These are phyloP conservation scores for Agrypnus murinus DNA, from an alignment of 2,888 invertebrate species.

Conservation along the genomic window DNA sequence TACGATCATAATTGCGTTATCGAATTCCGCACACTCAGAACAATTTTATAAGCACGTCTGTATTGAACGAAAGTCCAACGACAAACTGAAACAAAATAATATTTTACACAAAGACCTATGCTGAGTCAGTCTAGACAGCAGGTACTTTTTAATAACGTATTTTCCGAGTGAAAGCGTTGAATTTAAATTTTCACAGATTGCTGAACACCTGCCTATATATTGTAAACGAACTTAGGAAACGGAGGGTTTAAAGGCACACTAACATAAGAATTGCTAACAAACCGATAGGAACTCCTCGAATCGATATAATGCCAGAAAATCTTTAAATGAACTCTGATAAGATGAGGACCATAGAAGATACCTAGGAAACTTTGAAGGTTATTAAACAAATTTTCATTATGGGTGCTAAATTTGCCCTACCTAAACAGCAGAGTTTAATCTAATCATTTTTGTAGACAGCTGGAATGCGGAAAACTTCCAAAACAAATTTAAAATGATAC, in stretches of 20 bases:
- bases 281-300: not conserved
- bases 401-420: not conserved
- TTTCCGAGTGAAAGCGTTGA: slow-evolving; percentile 1
- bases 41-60: too few species aligned
- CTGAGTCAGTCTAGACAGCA: not conserved
- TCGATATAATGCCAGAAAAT: slow-evolving; percentile 4
- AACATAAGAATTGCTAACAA: not conserved
- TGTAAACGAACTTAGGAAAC: not conserved
- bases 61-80: too few species aligned
- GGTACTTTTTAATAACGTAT: not conserved
- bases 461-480: too few species aligned
- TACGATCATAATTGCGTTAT: too few species aligned
- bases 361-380: not conserved
- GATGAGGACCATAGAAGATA: not conserved
- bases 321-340: slow-evolving; percentile 6
- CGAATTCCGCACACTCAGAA: too few species aligned
- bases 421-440: too few species aligned
- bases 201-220: slow-evolving; percentile 1
- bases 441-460: too few species aligned
- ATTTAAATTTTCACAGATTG: slow-evolving; percentile 12
- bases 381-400: not conserved
- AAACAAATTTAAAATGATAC: too few species aligned
- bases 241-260: not conserved
- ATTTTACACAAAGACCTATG: not conserved
- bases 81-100: not conserved